Evolutionary conservation across 2,797 vertebrate genomes (phyloP), one percentile per base, ranked within the genome.

Genomic region (Pseudochirops corinnae): DNA sequence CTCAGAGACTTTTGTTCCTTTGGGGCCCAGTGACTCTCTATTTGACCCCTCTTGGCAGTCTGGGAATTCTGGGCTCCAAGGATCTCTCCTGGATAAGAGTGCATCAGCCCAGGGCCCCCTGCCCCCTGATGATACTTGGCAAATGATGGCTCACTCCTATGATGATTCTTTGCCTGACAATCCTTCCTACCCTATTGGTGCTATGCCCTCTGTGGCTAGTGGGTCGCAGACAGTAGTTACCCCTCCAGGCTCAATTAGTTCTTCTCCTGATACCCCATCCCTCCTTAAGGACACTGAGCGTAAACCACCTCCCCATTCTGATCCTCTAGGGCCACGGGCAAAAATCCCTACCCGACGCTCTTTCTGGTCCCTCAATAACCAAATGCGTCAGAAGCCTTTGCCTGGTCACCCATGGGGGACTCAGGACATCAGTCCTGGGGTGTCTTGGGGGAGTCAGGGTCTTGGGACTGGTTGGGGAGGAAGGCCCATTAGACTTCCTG

Each of bases 401-500:
- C 82, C 96, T 33, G 82, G 93, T n/a, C 33, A 90, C 33, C 87
- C 96, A 14, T 96, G 95, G 96, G 91, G 93, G 12, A 16, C n/a
- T 33, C 28, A 53, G 50, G 12, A 55, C 4, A 74, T 95, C 96
- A 94, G 16, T 90, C 96, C 97, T 18, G 33, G 28, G 16, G 39
- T 46, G 26, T 94, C 96, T 31, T 97, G 96, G 97, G 96, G 94
- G 95, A 90, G 57, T 29, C 67, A 92, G 62, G 91, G 93, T n/a
- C 93, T 90, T 56, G 97, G 96, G 87, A 95, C 96, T 10, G 94
- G 93, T 1, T 94, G 97, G 96, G 97, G 96, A 74, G 96, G 39
- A 0, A 97, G 95, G 39, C 97, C 96, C 55, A 92, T 97, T 91
- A 91, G 93, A 18, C 6, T 39, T 14, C 92, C 94, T 95, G 33